phyloP scores from a whole-genome alignment of 2,888 invertebrate genomes.

The Uloborus plumipes region DNA sequence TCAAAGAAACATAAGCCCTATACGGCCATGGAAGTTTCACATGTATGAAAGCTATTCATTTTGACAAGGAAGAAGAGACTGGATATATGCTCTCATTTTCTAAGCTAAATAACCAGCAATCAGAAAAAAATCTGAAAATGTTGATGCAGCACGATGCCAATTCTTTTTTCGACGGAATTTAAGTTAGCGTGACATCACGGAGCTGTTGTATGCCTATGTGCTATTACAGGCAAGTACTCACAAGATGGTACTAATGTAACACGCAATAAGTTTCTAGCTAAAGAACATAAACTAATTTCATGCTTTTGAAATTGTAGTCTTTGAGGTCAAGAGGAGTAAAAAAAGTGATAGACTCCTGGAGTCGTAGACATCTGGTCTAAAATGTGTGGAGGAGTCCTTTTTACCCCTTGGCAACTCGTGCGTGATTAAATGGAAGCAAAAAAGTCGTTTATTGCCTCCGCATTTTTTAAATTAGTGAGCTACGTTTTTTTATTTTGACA shows the following conservation, averaged over 20 bases:
- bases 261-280: conserved; percentile 39
- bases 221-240: conserved; percentile 20
- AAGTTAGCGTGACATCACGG: conserved; percentile 25
- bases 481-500: too few species aligned
- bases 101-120: conserved; percentile 4
- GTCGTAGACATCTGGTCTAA: conserved; percentile 16
- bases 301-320: conserved; percentile 55
- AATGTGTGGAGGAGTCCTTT: conserved; percentile 16
- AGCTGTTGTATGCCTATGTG: conserved; percentile 23
- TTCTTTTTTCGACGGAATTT: conserved; percentile 18
- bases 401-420: not conserved
- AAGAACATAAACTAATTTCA: conserved; percentile 41
- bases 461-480: too few species aligned
- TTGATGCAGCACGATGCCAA: conserved; percentile 21
- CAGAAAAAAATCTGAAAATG: conserved; percentile 36
- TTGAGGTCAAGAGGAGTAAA: conserved; percentile 13
- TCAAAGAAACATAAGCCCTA: too few species aligned
- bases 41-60: conserved; percentile 22
- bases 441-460: too few species aligned
- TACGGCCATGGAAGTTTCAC: conserved; percentile 8
- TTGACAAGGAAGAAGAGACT: conserved; percentile 3
- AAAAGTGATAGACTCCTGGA: conserved; percentile 35
- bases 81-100: conserved; percentile 14
- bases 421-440: too few species aligned
- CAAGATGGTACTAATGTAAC: conserved; percentile 8